Evolutionary conservation across 1,140 invertebrate genomes (phyloP).

Genomic region (Grapholita molesta): DNA sequence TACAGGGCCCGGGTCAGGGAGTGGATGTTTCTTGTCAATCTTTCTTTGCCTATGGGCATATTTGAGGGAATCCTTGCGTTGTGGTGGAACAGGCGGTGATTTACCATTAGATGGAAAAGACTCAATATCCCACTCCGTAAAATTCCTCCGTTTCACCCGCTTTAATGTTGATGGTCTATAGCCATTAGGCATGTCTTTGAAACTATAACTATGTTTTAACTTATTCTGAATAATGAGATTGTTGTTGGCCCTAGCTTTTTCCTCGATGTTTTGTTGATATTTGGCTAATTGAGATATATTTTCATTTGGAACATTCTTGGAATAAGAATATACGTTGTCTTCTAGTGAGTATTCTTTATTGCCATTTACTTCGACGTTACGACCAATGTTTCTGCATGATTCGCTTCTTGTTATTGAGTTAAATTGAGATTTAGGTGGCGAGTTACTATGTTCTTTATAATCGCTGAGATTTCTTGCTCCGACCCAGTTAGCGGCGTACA

Average conservation of each 20-base stretch:
- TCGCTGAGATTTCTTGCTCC: constrained; percentile 78
- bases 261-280: constrained; percentile 80
- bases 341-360: constrained; percentile 50
- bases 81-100: constrained; percentile 65
- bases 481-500: constrained; percentile 91
- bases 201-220: constrained; percentile 75
- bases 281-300: constrained; percentile 80
- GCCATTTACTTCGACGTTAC: constrained; percentile 49
- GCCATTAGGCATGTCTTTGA: constrained; percentile 79
- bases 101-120: constrained; percentile 58
- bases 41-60: constrained; percentile 74
- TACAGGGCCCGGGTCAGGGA: constrained; percentile 64
- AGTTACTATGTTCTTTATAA: constrained; percentile 53
- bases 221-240: constrained; percentile 70
- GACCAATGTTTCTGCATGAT: constrained; percentile 71
- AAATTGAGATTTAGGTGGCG: constrained; percentile 49
- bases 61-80: constrained; percentile 73
- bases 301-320: constrained; percentile 56
- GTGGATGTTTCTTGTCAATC: constrained; percentile 65
- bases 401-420: constrained; percentile 74
- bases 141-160: constrained; percentile 74
- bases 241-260: constrained; percentile 75
- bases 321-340: constrained; percentile 49
- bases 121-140: constrained; percentile 78
- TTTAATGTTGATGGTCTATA: constrained; percentile 78